Conservation (phyloP, 2,113 vertebrate genomes). For the Tautogolabrus adspersus region DNA sequence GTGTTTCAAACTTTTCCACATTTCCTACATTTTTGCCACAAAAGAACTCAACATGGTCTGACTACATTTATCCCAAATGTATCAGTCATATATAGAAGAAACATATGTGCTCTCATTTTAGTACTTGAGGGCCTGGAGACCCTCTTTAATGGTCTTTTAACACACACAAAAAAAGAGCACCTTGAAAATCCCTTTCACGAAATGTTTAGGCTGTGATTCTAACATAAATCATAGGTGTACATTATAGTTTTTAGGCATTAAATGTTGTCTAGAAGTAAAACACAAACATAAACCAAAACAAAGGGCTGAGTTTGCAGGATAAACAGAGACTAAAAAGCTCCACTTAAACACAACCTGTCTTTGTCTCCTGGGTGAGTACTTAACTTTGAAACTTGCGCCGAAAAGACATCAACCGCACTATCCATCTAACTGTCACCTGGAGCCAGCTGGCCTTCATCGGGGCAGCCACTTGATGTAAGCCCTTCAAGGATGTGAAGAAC, state of each 20-base stretch:
- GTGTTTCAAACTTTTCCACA: neutral
- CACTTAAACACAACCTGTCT: neutral
- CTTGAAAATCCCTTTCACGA: neutral
- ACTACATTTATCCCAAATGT: neutral
- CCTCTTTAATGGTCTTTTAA: neutral
- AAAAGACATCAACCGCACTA: constrained; percentile 76
- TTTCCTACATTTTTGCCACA: neutral
- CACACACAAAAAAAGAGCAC: too few relatives aligned
- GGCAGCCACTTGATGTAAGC: neutral
- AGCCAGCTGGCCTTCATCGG: constrained; percentile 74
- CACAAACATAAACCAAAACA: neutral
- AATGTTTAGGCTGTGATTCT: neutral
- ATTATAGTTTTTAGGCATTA: neutral
- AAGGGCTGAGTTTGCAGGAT: neutral
- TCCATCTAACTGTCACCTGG: constrained; percentile 78
- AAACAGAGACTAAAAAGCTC: neutral
- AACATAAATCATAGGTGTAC: neutral
- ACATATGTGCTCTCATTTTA: neutral
- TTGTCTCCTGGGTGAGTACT: constrained; percentile 47
- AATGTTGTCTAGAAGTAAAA: neutral
- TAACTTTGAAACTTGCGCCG: constrained; percentile 78
- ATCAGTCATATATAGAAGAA: neutral
- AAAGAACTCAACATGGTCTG: neutral
- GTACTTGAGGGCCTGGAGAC: neutral
- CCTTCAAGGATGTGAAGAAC: neutral